Evolutionary conservation across 2,888 invertebrate genomes (phyloP), one percentile per base, ranked within the genome.

Genomic region (Ceratothoa steindachneri): DNA sequence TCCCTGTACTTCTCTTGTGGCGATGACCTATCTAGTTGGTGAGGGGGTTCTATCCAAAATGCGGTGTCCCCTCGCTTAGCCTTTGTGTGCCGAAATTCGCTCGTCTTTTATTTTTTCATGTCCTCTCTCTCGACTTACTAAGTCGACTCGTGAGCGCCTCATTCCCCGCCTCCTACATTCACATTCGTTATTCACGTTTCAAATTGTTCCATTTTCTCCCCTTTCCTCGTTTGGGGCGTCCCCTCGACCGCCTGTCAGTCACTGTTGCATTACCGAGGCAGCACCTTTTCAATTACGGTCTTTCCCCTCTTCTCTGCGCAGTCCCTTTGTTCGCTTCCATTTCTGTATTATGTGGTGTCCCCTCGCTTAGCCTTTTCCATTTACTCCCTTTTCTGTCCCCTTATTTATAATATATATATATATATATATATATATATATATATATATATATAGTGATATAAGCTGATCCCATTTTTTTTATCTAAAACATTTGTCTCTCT

Each of bases 211-310:
- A 27, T 30, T 66, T 66, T 66, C 27, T 19, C 19, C 75, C 77
- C 77, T 74, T 73, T 72, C 41, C 41, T 41, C 41, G 41, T n/a
- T n/a, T n/a, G n/a, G n/a, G n/a, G n/a, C 55, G 55, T 7, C 19
- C 19, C 55, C 5, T 55, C 19, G 55, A 22, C 55, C 55, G 55
- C 55, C 55, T 55, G 55, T 55, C 55, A 55, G 55, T 55, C 55
- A 55, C 15, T 55, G 55, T 55, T 55, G 55, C 55, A 55, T 55
- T 55, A 19, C 24, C 12, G 55, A 55, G 55, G 55, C 55, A 55
- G 19, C 55, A 55, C 55, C 55, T 55, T 55, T 55, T 55, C 55
- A 55, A 55, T 55, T 55, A 55, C 19, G 55, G 24, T 19, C 7
- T 22, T 19, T 55, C 55, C 55, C 55, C 55, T 55, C 55, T 55